Percentiles rank a stretch among this genome's conserved stretches.
Conservation (phyloP, 1,140 invertebrate species). For the Drosophila murphyi region DNA sequence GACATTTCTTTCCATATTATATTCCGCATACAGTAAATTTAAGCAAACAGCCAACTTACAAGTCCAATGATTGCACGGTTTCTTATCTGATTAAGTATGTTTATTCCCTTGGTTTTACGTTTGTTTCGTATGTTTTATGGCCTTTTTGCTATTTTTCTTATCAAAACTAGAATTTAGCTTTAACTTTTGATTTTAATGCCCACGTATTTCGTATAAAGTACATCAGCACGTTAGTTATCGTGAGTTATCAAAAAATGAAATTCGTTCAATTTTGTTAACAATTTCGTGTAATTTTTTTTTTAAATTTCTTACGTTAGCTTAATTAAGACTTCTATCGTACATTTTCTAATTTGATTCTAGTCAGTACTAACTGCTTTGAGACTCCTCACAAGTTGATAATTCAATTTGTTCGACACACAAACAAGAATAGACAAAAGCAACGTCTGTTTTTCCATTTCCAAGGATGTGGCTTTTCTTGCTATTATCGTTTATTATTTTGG, state of each 20-base stretch:
- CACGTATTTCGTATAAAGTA: too few relatives aligned
- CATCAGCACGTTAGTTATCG: too few relatives aligned
- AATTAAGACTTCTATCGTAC: slow-evolving; percentile 1
- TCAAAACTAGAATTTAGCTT: too few relatives aligned
- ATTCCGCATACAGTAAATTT: background rate
- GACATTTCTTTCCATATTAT: slow-evolving; percentile 23
- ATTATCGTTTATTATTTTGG: slow-evolving; percentile 62
- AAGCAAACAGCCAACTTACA: background rate
- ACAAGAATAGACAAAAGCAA: slow-evolving; percentile 19
- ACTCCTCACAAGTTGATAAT: slow-evolving; percentile 57
- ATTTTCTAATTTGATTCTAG: slow-evolving; percentile 8
- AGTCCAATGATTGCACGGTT: background rate
- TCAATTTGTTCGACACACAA: slow-evolving; percentile 46
- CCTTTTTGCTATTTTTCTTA: background rate
- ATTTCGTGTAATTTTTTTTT: background rate
- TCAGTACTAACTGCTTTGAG: slow-evolving; percentile 1
- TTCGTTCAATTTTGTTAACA: background rate
- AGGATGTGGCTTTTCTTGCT: slow-evolving; percentile 30
- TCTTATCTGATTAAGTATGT: background rate
- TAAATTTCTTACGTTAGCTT: background rate
- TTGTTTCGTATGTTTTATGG: background rate
- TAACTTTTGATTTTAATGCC: too few relatives aligned
- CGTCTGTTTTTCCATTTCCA: slow-evolving; percentile 19
- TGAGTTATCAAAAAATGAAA: too few relatives aligned
- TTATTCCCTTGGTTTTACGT: background rate